Evolutionary conservation across 1,140 invertebrate genomes (phyloP).

Genomic region (Eupeodes corollae): DNA sequence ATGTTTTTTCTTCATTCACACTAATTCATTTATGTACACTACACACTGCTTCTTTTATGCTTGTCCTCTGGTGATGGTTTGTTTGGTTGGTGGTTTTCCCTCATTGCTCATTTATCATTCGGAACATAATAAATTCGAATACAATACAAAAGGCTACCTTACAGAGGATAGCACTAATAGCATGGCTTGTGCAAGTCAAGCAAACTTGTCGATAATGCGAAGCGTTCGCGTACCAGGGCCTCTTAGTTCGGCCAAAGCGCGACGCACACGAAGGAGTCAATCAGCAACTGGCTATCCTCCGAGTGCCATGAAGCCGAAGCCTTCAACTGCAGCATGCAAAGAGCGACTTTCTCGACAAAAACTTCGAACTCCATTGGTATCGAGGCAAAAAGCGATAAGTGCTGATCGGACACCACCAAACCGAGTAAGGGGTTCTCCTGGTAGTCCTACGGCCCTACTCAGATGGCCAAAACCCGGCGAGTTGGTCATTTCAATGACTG

Average conservation of each 20-base stretch:
- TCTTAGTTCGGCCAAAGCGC: constrained; percentile 26
- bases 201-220: constrained; percentile 8
- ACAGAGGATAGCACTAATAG: constrained; percentile 31
- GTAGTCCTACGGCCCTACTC: constrained; percentile 41
- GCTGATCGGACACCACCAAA: constrained; percentile 25
- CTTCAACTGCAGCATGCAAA: constrained; percentile 1
- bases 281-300: constrained; percentile 20
- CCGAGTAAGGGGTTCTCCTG: background rate
- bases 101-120: too few species aligned
- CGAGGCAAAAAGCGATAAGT: constrained; percentile 26
- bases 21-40: background rate
- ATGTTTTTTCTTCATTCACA: background rate
- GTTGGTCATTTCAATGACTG: constrained; percentile 48
- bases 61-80: too few species aligned
- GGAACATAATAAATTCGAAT: too few species aligned
- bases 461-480: constrained; percentile 47
- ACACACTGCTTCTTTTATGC: background rate
- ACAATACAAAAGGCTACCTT: constrained; percentile 29
- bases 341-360: constrained; percentile 24
- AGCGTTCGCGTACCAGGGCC: constrained; percentile 23
- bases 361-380: constrained; percentile 27
- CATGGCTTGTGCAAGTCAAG: constrained; percentile 8
- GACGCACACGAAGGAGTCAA: constrained; percentile 23
- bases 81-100: too few species aligned
- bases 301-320: constrained; percentile 8